These are phyloP conservation scores for Progne subis DNA, from an alignment of 2,113 vertebrate genomes.

Conservation along the genomic window DNA sequence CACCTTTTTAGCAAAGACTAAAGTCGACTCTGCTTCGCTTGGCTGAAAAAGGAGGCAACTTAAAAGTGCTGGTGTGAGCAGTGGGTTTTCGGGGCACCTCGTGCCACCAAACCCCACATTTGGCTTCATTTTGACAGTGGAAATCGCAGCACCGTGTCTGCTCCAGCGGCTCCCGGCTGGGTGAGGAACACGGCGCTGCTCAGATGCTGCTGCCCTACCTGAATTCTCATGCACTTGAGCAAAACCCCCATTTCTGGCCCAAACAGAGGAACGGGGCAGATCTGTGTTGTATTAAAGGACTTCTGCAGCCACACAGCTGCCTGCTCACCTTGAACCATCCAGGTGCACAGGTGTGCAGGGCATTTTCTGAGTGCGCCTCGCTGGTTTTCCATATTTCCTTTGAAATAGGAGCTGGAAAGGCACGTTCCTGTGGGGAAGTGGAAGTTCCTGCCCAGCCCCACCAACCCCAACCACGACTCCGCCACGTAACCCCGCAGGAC, in stretches of 20 bases:
- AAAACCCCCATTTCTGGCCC: neutral
- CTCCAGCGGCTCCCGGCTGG: neutral
- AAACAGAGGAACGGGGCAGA: neutral
- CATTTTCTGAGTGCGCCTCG: neutral
- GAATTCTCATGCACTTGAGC: neutral
- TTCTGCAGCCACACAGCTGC: neutral
- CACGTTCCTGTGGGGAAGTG: neutral
- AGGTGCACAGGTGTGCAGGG: neutral
- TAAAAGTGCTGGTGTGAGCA: neutral
- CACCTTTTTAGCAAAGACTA: accelerated
- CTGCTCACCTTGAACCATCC: neutral
- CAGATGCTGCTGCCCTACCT: neutral
- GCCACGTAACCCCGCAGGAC: neutral
- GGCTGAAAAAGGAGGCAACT: neutral
- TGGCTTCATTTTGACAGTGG: neutral
- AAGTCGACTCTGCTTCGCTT: accelerated
- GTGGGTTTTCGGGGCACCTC: neutral
- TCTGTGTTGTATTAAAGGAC: neutral
- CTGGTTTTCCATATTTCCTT: neutral
- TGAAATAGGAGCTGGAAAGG: neutral
- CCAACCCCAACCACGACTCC: neutral
- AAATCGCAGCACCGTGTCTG: accelerated
- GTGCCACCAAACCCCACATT: accelerated
- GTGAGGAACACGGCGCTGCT: neutral
- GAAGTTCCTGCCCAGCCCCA: neutral